Percentiles rank a stretch among this genome's conserved stretches.
Evolutionary conservation across 2,888 invertebrate genomes (phyloP).

Genomic region (Endomychus coccineus): DNA sequence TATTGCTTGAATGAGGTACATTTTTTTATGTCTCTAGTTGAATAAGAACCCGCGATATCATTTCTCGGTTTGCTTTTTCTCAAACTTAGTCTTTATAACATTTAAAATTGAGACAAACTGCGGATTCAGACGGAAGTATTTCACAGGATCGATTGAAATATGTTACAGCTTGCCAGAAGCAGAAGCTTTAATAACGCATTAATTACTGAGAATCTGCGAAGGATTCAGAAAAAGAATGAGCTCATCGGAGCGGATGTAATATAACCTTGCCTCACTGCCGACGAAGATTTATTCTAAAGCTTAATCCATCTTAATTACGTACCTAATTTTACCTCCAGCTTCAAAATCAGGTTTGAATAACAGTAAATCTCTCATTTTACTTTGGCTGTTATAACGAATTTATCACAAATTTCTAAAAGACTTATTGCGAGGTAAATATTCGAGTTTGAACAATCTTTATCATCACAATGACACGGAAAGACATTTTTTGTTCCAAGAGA

Average conservation of each 20-base stretch:
- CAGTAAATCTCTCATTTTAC: too few relatives aligned
- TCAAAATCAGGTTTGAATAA: neutral
- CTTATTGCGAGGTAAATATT: too few relatives aligned
- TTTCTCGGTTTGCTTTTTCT: too few relatives aligned
- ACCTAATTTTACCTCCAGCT: conserved; percentile 30
- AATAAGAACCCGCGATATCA: too few relatives aligned
- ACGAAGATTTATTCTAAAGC: conserved; percentile 31
- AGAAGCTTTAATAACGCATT: conserved; percentile 25
- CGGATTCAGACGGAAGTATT: neutral
- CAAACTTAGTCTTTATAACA: too few relatives aligned
- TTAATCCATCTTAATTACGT: conserved; percentile 35
- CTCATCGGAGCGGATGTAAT: conserved; percentile 31
- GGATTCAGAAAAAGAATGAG: conserved; percentile 29
- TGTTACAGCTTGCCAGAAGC: conserved; percentile 18
- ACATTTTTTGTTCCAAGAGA: too few relatives aligned
- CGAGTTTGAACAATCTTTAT: too few relatives aligned
- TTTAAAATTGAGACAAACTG: conserved; percentile 1
- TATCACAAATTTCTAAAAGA: too few relatives aligned
- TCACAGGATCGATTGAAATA: neutral
- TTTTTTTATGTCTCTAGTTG: too few relatives aligned
- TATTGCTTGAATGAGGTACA: too few relatives aligned
- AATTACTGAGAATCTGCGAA: conserved; percentile 25
- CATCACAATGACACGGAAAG: too few relatives aligned
- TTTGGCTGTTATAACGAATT: too few relatives aligned
- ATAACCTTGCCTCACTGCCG: conserved; percentile 29